A percentile compares a stretch with the other conserved stretches of the same genome.
phyloP scores from a whole-genome alignment of 2,888 invertebrate species.

The Drosophila lutescens region DNA sequence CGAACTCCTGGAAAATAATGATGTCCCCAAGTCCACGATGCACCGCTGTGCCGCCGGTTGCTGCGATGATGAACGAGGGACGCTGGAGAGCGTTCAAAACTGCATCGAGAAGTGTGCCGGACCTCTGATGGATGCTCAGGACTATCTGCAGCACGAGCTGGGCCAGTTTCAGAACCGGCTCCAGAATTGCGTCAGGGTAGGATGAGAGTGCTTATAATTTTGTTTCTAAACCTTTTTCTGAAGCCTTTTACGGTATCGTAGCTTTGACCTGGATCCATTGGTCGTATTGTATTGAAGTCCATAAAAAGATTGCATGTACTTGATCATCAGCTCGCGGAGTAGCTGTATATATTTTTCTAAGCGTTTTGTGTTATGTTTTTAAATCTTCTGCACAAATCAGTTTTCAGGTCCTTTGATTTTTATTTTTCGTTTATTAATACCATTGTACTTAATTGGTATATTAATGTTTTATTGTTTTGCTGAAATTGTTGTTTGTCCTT shows the following conservation, averaged over 20 bases:
- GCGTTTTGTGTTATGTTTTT: too few species aligned
- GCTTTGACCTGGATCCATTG: background rate
- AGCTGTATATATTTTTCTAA: too few species aligned
- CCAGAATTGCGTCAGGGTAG: slow-evolving; percentile 76
- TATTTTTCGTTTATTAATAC: too few species aligned
- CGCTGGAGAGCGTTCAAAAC: slow-evolving; percentile 74
- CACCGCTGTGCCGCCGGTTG: slow-evolving; percentile 78
- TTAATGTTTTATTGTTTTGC: too few species aligned
- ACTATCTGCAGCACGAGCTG: slow-evolving; percentile 78
- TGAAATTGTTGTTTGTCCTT: too few species aligned
- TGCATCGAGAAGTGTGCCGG: slow-evolving; percentile 80
- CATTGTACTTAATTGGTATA: too few species aligned
- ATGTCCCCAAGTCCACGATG: slow-evolving; percentile 62
- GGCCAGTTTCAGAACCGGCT: slow-evolving; percentile 75
- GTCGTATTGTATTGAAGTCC: too few species aligned
- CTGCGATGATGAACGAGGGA: slow-evolving; percentile 72
- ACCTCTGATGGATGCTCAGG: slow-evolving; percentile 77
- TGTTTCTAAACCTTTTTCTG: background rate
- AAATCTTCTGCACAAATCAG: too few species aligned
- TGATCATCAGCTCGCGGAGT: too few species aligned
- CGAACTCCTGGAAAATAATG: background rate
- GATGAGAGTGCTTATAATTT: slow-evolving; percentile 1
- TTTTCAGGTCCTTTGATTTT: too few species aligned
- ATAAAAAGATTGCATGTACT: too few species aligned
- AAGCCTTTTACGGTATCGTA: background rate